Conservation (phyloP, 2,797 vertebrate species). For the Nannoperca obscura region DNA sequence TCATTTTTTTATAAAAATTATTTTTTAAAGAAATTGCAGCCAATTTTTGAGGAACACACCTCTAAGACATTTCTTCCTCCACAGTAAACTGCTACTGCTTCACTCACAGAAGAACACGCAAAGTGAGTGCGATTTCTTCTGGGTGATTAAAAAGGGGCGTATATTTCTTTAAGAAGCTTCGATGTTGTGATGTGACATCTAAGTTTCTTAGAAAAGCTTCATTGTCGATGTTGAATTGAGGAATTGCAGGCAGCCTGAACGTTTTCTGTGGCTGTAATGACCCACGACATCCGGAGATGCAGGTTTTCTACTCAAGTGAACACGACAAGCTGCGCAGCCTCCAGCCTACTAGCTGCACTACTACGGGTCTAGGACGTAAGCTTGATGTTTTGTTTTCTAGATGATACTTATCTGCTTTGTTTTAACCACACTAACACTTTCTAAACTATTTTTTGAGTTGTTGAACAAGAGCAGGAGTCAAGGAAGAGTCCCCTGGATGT, state of each 20-base stretch:
- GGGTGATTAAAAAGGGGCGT: not conserved
- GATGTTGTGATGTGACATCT: not conserved
- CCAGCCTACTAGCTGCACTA: not conserved
- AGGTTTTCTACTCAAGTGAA: not conserved
- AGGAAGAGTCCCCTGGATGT: not conserved
- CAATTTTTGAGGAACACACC: conserved; percentile 3
- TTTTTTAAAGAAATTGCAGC: not conserved
- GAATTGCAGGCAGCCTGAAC: not conserved
- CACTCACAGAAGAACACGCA: not conserved
- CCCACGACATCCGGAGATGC: not conserved
- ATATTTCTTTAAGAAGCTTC: not conserved
- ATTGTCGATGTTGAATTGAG: not conserved
- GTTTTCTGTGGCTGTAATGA: not conserved
- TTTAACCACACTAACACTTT: conserved; percentile 11
- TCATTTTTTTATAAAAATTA: not conserved
- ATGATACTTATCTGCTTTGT: not conserved
- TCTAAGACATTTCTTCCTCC: conserved; percentile 5
- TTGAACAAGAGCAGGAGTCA: not conserved
- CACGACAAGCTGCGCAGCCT: not conserved
- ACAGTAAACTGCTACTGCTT: not conserved
- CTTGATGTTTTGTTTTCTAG: not conserved
- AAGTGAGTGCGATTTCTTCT: not conserved
- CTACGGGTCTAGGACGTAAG: not conserved
- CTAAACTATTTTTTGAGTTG: not conserved
- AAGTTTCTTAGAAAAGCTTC: not conserved